Base-by-base conservation (phyloP, 2,797 vertebrate species). In the Eidolon dupreanum region DNA sequence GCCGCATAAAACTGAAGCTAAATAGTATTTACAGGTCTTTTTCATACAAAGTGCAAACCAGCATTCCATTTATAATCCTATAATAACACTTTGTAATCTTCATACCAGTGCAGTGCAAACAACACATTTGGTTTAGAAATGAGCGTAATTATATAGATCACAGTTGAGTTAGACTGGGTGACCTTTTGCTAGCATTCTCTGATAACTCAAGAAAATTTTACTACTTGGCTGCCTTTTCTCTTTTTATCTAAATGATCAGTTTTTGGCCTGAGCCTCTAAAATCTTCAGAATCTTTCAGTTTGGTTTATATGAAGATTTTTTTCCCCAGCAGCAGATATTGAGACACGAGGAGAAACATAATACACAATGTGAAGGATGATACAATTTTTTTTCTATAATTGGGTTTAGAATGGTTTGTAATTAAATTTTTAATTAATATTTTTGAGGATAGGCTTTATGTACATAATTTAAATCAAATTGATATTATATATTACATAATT, bases 11-110 rank as follows among this genome's bases (percentile, higher is more conserved):
- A 95, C 53, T 94, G 90, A 97, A 61, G 86, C 38, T 96, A 97
- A 97, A 97, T 81, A 93, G 61, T 96, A 97, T 95, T 96, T 95
- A 91, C 4, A 8, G 9, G 90, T 89, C n/a, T 97, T 98, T 98
- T 98, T 65, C 92, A 90, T 94, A 86, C 77, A 70, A 94, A 95
- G 95, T n/a, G 89, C 55, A 96, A 98, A 95, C 71, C 70, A 93
- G 8, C 61, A 95, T 97, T 98, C 74, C 38, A 90, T 97, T 98
- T 97, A 96, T 96, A 97, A 92, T 94, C 31, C 17, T 93, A 93
- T 96, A 98, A 97, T 19, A 33, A 94, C 43, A 81, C 82, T 90
- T 81, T 68, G 13, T 55, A 98, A 96, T 93, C 82, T 96, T 36
- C 90, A 96, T 96, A 74, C 74, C 90, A 97, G 97, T 94, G 61